These are phyloP conservation scores for Orthonevra nobilis DNA, from an alignment of 2,888 invertebrate species.

Conservation along the genomic window DNA sequence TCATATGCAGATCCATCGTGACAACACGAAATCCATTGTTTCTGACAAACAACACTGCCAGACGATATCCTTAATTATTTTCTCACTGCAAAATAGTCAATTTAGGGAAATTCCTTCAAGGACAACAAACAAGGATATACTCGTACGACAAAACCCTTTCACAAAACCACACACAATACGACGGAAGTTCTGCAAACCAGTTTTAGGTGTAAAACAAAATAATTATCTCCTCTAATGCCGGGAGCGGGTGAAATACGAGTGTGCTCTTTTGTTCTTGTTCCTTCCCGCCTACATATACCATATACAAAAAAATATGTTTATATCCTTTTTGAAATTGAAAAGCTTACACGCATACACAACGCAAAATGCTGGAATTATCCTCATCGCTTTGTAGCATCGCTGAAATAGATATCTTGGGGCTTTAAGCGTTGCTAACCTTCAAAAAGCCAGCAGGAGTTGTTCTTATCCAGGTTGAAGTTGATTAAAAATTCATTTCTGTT, in stretches of 20 bases:
- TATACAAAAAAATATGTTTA: too few relatives aligned
- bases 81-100: conserved; percentile 42
- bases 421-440: conserved; percentile 59
- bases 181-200: conserved; percentile 44
- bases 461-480: conserved; percentile 64
- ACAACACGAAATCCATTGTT: conserved; percentile 14
- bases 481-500: conserved; percentile 75
- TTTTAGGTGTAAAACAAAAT: conserved; percentile 62
- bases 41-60: conserved; percentile 1
- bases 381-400: conserved; percentile 11
- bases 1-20: conserved; percentile 29
- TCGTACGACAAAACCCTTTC: background rate
- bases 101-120: conserved; percentile 24
- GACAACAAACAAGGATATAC: conserved; percentile 3
- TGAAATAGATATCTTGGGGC: conserved; percentile 56
- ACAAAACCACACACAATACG: conserved; percentile 24
- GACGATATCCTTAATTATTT: conserved; percentile 37
- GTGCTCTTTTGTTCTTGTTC: too few relatives aligned
- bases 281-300: too few relatives aligned
- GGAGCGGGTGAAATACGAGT: background rate
- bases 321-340: conserved; percentile 51
- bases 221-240: conserved; percentile 56
- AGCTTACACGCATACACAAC: background rate
- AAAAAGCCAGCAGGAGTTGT: conserved; percentile 66
- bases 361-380: too few relatives aligned